Percentiles rank a stretch among this genome's conserved stretches.
phyloP scores from a whole-genome alignment of 2,888 invertebrate species.

The Busseola fusca region DNA sequence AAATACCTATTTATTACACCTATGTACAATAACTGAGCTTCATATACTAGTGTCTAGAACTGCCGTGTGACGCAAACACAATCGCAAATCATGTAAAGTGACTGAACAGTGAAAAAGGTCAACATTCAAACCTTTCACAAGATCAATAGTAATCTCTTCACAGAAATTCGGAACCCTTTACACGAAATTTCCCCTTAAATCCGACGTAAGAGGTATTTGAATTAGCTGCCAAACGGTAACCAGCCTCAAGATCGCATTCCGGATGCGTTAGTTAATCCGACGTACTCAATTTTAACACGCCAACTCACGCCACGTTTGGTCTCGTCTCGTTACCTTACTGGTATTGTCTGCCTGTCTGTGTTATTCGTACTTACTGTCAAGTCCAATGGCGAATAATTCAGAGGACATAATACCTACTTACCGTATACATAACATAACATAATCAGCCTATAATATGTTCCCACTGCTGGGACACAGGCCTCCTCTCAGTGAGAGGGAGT shows the following conservation, averaged over 20 bases:
- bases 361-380: not conserved
- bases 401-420: not conserved
- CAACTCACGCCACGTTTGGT: not conserved
- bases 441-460: no score
- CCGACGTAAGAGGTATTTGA: slow-evolving; percentile 1
- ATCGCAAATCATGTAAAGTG: not conserved
- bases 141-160: not conserved
- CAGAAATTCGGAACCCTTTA: not conserved
- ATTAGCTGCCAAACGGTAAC: not conserved
- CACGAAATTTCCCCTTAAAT: not conserved
- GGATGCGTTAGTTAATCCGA: slow-evolving; percentile 25
- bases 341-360: not conserved
- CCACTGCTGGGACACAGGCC: no score
- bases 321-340: not conserved
- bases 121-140: not conserved
- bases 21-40: not conserved
- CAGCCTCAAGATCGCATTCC: not conserved
- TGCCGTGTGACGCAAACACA: not conserved
- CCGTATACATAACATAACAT: no score
- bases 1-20: not conserved
- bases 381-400: not conserved
- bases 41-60: not conserved
- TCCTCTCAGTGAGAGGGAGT: no score
- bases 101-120: no score
- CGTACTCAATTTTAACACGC: not conserved